Conservation (phyloP, 2,888 invertebrate genomes). For the Chaetogeoica ovagalla region DNA sequence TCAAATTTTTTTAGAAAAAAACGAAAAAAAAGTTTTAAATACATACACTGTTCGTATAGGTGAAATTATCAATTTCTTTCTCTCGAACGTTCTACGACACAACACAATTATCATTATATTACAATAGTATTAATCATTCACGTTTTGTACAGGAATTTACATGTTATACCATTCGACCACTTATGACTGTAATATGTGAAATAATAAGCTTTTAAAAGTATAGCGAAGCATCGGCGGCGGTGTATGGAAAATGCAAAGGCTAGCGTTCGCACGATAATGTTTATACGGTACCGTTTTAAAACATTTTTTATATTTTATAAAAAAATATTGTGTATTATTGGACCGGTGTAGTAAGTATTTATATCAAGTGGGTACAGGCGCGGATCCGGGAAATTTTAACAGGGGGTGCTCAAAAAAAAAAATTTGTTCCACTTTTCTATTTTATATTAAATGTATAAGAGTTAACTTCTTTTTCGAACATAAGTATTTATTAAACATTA, state of each 20-base stretch:
- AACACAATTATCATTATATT: background rate
- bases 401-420: no score
- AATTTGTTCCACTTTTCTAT: no score
- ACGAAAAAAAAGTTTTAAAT: background rate
- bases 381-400: no score
- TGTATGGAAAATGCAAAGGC: constrained; percentile 9
- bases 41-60: background rate
- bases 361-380: no score
- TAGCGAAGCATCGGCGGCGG: background rate
- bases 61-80: background rate
- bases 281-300: background rate
- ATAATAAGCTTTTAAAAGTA: constrained; percentile 11
- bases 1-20: background rate
- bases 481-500: no score
- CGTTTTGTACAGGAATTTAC: background rate
- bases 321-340: no score
- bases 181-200: background rate
- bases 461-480: no score
- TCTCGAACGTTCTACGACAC: background rate
- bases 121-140: background rate
- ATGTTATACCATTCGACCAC: background rate
- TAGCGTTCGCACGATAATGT: background rate
- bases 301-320: background rate
- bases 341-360: no score
- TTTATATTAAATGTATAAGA: no score